A percentile compares a stretch with the other conserved stretches of the same genome.
These are phyloP conservation scores for Dynastes tityus DNA, from an alignment of 2,888 invertebrate species.

Conservation along the genomic window DNA sequence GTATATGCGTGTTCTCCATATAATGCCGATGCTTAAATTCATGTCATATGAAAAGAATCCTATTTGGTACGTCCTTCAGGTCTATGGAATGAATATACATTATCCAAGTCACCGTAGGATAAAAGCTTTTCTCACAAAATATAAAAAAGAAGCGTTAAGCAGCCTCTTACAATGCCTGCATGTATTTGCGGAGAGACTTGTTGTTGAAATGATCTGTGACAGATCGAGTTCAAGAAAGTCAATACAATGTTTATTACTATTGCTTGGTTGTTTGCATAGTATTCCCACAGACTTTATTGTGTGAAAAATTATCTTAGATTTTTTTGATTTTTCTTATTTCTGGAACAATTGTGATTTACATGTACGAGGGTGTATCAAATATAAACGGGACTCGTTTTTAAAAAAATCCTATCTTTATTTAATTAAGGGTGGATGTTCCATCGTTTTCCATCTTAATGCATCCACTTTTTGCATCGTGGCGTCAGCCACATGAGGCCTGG, in stretches of 20 bases:
- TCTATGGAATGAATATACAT: slow-evolving; percentile 17
- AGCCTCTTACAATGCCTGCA: slow-evolving; percentile 2
- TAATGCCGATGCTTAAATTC: slow-evolving; percentile 29
- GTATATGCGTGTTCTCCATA: slow-evolving; percentile 6
- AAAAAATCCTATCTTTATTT: too few relatives aligned
- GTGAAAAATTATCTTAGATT: not conserved
- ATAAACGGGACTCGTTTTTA: too few relatives aligned
- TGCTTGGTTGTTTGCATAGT: not conserved
- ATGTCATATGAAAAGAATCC: slow-evolving; percentile 18
- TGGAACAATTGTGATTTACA: too few relatives aligned
- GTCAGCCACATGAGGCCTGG: too few relatives aligned
- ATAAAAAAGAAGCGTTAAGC: slow-evolving; percentile 1
- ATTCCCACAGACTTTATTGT: not conserved
- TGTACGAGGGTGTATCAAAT: too few relatives aligned
- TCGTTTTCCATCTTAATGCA: too few relatives aligned
- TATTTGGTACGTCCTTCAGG: slow-evolving; percentile 24
- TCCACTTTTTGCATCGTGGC: too few relatives aligned
- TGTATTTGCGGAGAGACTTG: not conserved
- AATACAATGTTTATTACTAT: not conserved
- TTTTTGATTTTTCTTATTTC: too few relatives aligned
- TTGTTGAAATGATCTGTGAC: not conserved
- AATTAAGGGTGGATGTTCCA: too few relatives aligned
- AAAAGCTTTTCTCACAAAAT: slow-evolving; percentile 3
- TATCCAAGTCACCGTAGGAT: slow-evolving; percentile 1
- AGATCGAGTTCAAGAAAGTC: not conserved